Evolutionary conservation across 2,113 vertebrate species (phyloP), one percentile per base, ranked within the genome.

Genomic region (Colinus virginianus): DNA sequence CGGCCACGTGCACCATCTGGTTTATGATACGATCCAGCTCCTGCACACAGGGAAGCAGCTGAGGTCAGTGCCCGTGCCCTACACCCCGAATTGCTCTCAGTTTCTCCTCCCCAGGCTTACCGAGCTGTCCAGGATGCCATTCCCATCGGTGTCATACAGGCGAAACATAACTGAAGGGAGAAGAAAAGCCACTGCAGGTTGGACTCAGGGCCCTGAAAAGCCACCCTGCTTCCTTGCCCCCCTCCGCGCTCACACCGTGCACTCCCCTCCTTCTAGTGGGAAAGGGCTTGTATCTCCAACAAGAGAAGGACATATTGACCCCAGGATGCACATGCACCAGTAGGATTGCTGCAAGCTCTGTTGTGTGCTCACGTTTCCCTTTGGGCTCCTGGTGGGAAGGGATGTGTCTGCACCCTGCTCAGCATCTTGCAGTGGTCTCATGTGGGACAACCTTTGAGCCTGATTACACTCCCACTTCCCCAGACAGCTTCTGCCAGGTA

Each of bases 1-100:
- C 99, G 0, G 99, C 99, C 28, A 99, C 98, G 1, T 99, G 99
- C 42, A 99, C 98, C 99, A 99, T 99, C 96, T 99, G 99, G 94
- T 97, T 99, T 94, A 99, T 98, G 90, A 99, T 99, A 7, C 98
- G 98, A 88, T 99, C 99, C 95, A 99, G 96, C 94, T 99, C 99
- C 99, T 94, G 13, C 70, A 53, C 83, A 85, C 63, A 79, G 58
- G 71, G 36, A 77, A 45, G 43, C 1, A 3, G 16, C 0, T 26
- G 14, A 0, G 1, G 63, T 75, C 55, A 58, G 55, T 58, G 55
- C 30, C 55, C 18, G 4, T n/a, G 55, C 11, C 55, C 32, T 58
- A 4, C 55, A 58, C 19, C 22, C 9, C 0, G 0, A 7, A 49
- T 2, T 5, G 40, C 36, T 18, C 32, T 1, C 0, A 22, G 6